These are phyloP conservation scores for Macropodus opercularis DNA, from an alignment of 2,797 vertebrate genomes.

Conservation along the genomic window DNA sequence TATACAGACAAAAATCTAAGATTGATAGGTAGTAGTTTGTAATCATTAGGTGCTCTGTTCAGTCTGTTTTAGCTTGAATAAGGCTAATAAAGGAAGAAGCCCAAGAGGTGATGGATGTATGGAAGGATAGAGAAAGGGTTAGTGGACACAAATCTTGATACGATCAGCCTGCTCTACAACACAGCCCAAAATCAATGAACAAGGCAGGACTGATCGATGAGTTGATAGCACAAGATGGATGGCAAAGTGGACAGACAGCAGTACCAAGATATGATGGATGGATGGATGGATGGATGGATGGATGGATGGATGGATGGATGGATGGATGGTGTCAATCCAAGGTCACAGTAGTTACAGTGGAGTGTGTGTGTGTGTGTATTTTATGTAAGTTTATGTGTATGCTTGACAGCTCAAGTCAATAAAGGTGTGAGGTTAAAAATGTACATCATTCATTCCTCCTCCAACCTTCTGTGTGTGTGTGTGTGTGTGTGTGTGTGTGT, in stretches of 20 bases:
- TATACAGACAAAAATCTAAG: slow-evolving; percentile 20
- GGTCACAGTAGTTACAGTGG: slow-evolving; percentile 24
- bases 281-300: slow-evolving; percentile 45
- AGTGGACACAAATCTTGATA: slow-evolving; percentile 73
- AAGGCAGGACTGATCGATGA: slow-evolving; percentile 78
- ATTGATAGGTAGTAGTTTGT: slow-evolving; percentile 35
- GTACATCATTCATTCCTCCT: slow-evolving; percentile 26
- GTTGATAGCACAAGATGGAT: slow-evolving; percentile 69
- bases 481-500: slow-evolving; percentile 5
- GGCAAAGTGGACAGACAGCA: slow-evolving; percentile 50
- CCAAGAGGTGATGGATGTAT: slow-evolving; percentile 71
- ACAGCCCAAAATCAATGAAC: slow-evolving; percentile 76
- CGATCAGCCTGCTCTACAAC: slow-evolving; percentile 71
- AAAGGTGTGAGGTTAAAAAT: slow-evolving; percentile 46
- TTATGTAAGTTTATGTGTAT: slow-evolving; percentile 41
- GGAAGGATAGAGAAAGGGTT: slow-evolving; percentile 63
- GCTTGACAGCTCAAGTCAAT: slow-evolving; percentile 34
- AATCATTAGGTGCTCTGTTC: slow-evolving; percentile 47
- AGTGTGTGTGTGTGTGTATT: slow-evolving; percentile 34
- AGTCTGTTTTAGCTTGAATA: slow-evolving; percentile 48
- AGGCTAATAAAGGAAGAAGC: slow-evolving; percentile 69
- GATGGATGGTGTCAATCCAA: slow-evolving; percentile 38
- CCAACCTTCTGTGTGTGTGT: slow-evolving; percentile 6
- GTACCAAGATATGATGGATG: slow-evolving; percentile 49
- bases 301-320: slow-evolving; percentile 19